phyloP scores from a whole-genome alignment of 2,888 invertebrate species.

The Digitonthophagus gazella region DNA sequence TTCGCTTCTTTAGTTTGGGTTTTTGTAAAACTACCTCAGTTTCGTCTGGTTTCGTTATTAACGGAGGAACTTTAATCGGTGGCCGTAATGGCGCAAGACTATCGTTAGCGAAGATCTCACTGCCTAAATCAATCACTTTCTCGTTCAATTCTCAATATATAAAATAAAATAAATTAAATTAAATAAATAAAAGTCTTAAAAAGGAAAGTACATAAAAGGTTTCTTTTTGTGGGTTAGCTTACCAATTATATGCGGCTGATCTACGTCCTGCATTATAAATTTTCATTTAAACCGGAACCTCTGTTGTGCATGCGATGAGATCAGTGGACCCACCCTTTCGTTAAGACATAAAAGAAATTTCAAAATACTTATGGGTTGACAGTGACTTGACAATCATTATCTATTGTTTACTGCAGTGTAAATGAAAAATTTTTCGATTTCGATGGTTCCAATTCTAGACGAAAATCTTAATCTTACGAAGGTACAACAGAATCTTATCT shows the following conservation, averaged over 20 bases:
- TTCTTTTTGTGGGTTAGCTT: too few species aligned
- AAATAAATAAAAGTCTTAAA: too few species aligned
- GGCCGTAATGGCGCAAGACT: background rate
- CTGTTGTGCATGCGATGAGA: background rate
- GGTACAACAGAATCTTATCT: too few species aligned
- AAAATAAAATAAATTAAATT: background rate
- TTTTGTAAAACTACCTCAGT: background rate
- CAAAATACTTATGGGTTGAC: background rate
- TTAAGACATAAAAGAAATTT: background rate
- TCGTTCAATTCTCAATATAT: background rate
- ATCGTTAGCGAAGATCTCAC: background rate
- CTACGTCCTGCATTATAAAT: background rate
- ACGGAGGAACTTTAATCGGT: background rate
- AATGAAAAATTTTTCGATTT: too few species aligned
- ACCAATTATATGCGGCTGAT: background rate
- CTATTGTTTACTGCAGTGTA: too few species aligned
- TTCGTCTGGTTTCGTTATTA: background rate
- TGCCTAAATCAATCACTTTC: conserved; percentile 2
- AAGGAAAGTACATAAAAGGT: too few species aligned
- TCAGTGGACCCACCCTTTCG: background rate
- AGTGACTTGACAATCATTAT: background rate
- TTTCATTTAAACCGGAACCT: background rate
- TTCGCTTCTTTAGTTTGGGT: background rate
- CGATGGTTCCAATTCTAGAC: too few species aligned
- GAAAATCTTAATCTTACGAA: too few species aligned